Conservation (phyloP, 2,888 invertebrate genomes). For the Megaustenia siamemsis region DNA sequence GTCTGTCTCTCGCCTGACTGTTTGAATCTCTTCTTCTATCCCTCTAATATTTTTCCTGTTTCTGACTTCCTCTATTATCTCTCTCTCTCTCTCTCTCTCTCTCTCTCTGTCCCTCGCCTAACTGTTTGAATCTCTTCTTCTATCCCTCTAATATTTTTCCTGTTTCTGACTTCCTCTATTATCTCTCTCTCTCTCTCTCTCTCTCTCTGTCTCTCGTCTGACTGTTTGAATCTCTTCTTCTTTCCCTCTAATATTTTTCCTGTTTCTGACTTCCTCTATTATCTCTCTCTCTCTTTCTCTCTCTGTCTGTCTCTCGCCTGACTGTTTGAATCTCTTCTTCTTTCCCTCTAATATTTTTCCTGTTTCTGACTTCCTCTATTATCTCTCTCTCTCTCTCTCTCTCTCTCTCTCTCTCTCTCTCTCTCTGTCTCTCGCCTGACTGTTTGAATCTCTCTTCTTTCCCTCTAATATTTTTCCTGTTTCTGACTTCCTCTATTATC, state of each 20-base stretch:
- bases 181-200: neutral
- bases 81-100: constrained; percentile 1
- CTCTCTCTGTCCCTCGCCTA: neutral
- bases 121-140: neutral
- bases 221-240: neutral
- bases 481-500: too few relatives aligned
- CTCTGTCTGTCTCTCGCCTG: too few relatives aligned
- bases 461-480: too few relatives aligned
- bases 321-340: too few relatives aligned
- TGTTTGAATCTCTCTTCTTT: too few relatives aligned
- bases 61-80: neutral
- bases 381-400: too few relatives aligned
- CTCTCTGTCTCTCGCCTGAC: too few relatives aligned
- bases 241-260: too few relatives aligned
- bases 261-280: neutral
- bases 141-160: neutral
- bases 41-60: neutral
- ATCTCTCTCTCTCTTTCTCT: neutral
- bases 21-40: neutral
- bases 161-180: constrained; percentile 20
- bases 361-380: too few relatives aligned
- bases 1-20: neutral
- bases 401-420: too few relatives aligned
- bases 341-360: too few relatives aligned
- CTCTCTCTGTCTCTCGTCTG: neutral